Base-by-base conservation (phyloP, 2,888 invertebrate genomes). In the Elaeidobius kamerunicus region DNA sequence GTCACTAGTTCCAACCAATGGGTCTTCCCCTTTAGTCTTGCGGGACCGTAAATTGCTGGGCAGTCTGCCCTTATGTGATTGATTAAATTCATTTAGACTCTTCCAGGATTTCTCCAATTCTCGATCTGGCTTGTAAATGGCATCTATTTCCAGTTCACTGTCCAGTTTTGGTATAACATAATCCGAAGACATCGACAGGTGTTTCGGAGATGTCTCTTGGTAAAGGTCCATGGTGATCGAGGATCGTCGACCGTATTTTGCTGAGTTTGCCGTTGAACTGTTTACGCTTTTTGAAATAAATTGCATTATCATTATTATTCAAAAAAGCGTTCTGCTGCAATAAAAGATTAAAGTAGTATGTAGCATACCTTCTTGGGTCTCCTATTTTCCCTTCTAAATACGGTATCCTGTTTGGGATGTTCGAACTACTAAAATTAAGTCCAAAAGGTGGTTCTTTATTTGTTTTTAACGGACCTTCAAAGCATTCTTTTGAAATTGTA, bases 31-130 rank as follows among this genome's bases (percentile, higher is more conserved):
- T 9, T 42, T 58, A 50, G 56, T 56, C 47, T 60, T 60, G 40
- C 59, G 64, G 57, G 63, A 64, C 48, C 65, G 67, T 46, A 27
- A 15, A 20, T 43, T 27, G 12, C 18, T 42, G n/a, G 51, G 30
- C 18, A 71, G 48, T 41, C 71, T 60, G 15, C 71, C 71, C 49
- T 65, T 68, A 48, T 71, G 69, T 0, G 63, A 65, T 39, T 67
- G 65, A 52, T 68, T 64, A 55, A 71, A 70, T 15, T 64, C 43
- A 44, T 56, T 64, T 42, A 69, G 55, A 42, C 69, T 65, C 45
- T 60, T 63, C 69, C 69, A 68, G 2, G 64, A 66, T 42, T 64
- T 64, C 45, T 68, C 68, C 52, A 68, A 54, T 38, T 61, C 52
- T 40, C 58, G 55, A 11, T 57, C 55, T 4, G 55, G 50, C 12